Evolutionary conservation across 2,888 invertebrate genomes (phyloP).

Genomic region (Leptothorax acervorum): DNA sequence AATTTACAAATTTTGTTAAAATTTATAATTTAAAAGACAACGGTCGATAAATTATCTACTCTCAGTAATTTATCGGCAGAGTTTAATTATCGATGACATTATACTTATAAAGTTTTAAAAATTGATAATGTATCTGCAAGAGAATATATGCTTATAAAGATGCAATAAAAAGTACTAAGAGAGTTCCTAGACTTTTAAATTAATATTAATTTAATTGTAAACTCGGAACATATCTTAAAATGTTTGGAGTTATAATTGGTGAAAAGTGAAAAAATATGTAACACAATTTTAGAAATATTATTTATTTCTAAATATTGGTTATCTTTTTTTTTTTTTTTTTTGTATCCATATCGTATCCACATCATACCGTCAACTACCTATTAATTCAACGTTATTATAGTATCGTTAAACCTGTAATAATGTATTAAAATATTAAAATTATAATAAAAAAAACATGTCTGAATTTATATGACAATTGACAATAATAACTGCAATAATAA

Average conservation of each 20-base stretch:
- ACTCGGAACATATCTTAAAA: not conserved
- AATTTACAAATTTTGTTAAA: not conserved
- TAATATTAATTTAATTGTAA: not conserved
- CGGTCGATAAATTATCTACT: not conserved
- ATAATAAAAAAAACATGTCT: constrained; percentile 31
- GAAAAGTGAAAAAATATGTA: not conserved
- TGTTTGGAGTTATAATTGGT: not conserved
- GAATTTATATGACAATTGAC: constrained; percentile 4
- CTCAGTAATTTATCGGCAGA: not conserved
- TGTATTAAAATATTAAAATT: constrained; percentile 49
- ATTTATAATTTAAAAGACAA: not conserved
- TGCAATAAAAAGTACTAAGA: not conserved
- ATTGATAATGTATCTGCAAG: not conserved
- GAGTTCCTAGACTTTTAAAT: not conserved
- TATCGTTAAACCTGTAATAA: constrained; percentile 23
- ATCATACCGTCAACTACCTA: constrained; percentile 1
- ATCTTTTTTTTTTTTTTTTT: constrained; percentile 5
- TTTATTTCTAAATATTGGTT: constrained; percentile 34
- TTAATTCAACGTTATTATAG: constrained; percentile 30
- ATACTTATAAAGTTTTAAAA: not conserved
- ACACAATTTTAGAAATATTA: constrained; percentile 25
- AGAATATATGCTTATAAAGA: not conserved
- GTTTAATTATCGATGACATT: not conserved
- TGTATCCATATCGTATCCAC: constrained; percentile 14
- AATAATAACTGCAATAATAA: not conserved